Evolutionary conservation across 1,140 invertebrate genomes (phyloP).

Genomic region (Aphelinus certus): DNA sequence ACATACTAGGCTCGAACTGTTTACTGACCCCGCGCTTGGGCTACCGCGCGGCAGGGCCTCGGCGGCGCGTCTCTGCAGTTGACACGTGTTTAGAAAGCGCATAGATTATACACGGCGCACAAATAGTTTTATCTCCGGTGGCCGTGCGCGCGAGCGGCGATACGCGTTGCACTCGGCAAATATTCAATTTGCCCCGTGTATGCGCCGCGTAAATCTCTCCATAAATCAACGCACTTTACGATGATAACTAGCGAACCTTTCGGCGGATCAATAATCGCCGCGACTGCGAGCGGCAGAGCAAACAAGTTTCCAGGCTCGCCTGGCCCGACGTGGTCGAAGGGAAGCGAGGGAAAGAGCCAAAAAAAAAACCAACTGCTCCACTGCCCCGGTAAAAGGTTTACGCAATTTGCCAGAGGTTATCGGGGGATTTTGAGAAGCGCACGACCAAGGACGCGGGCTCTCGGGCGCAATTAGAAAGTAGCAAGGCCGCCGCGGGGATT

Average conservation of each 20-base stretch:
- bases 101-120: neutral
- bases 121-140: neutral
- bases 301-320: too few relatives aligned
- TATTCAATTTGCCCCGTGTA: constrained; percentile 16
- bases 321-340: neutral
- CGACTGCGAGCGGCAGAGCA: neutral
- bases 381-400: constrained; percentile 39
- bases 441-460: neutral
- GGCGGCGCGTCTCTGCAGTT: neutral
- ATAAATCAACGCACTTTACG: constrained; percentile 36
- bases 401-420: constrained; percentile 39
- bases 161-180: constrained; percentile 18
- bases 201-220: constrained; percentile 20
- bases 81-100: constrained; percentile 11
- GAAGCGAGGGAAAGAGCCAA: neutral
- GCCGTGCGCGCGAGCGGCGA: neutral
- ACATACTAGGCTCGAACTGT: too few relatives aligned
- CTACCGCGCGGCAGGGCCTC: too few relatives aligned
- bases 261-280: constrained; percentile 35
- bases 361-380: constrained; percentile 32
- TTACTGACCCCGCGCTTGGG: too few relatives aligned
- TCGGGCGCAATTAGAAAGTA: too few relatives aligned
- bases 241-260: constrained; percentile 36
- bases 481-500: too few relatives aligned
- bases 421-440: constrained; percentile 30